A percentile compares a stretch with the other conserved stretches of the same genome.
Conservation (phyloP, 1,140 invertebrate genomes). For the Drosophila ananassae region DNA sequence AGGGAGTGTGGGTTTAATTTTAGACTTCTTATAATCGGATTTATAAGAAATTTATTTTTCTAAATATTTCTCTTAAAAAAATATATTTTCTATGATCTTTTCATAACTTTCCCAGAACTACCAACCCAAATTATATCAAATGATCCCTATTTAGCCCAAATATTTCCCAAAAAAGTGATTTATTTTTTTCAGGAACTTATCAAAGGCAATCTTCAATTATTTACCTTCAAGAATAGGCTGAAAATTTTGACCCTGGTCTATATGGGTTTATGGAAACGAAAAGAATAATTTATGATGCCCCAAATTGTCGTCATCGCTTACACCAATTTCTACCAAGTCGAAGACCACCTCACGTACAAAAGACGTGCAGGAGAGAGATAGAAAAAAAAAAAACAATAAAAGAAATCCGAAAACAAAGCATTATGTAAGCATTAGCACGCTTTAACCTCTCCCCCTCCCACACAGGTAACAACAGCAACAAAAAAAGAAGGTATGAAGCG, state of each 20-base stretch:
- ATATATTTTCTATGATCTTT: background rate
- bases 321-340: background rate
- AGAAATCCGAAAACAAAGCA: conserved; percentile 43
- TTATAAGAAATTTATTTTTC: background rate
- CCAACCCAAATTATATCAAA: conserved; percentile 19
- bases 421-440: conserved; percentile 75
- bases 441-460: conserved; percentile 47
- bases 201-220: background rate
- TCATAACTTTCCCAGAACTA: background rate
- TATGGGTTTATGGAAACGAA: conserved; percentile 8
- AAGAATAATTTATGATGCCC: conserved; percentile 42
- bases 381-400: conserved; percentile 32
- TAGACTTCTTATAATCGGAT: background rate
- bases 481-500: conserved; percentile 49
- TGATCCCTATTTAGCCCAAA: conserved; percentile 33
- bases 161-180: conserved; percentile 13
- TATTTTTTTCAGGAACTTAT: conserved; percentile 11
- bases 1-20: conserved; percentile 28
- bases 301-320: conserved; percentile 38
- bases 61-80: background rate
- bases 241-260: conserved; percentile 10
- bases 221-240: background rate
- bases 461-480: background rate
- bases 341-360: conserved; percentile 38
- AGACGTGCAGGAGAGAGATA: conserved; percentile 21